Base-by-base conservation (phyloP, 2,888 invertebrate species). In the Stenodera caucasica region DNA sequence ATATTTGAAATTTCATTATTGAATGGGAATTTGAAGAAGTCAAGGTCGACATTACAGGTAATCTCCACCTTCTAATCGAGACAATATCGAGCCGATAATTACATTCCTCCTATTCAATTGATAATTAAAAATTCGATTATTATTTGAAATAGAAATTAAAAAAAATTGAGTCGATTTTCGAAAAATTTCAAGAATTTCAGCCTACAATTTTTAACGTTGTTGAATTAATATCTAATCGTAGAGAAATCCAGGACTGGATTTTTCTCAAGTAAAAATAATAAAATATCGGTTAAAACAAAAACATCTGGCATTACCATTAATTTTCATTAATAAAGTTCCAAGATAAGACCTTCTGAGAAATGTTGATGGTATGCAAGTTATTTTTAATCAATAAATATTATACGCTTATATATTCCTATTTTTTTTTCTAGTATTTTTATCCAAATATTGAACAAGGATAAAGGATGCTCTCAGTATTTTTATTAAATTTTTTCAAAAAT, bases 321-420 rank as follows among this genome's bases (percentile, higher is more conserved):
- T 61, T 58, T 53, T 58, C 61, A 61, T 61, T 58, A 61, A 61
- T 61, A 55, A 45, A 51, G 35, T 37, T 26, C 52, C 55, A 45
- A 45, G 61, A 61, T 61, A 61, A 58, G 33, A 55, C 52, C 55
- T 58, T 61, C 61, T 52, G 30, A 58, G 61, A 61, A 61, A 58
- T 51, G 12, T n/a, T 53, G 61, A 52, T 18, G 61, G 61, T 49
- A 61, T 40, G 58, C 58, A 7, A 58, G 58, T 58, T 21, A 61
- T 61, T 61, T 58, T 57, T 8, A 29, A 61, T 58, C 61, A 61
- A 58, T 61, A 61, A 58, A 61, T 58, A 45, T n/a, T n/a, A n/a
- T n/a, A 12, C 11, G 23, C 45, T n/a, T 21, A 37, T 6, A 2
- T 37, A 3, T 32, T 32, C 2, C 1, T 60, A 49, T 57, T 35